Evolutionary conservation across 2,888 invertebrate genomes (phyloP).

Genomic region (Tolmerus cingulatus): DNA sequence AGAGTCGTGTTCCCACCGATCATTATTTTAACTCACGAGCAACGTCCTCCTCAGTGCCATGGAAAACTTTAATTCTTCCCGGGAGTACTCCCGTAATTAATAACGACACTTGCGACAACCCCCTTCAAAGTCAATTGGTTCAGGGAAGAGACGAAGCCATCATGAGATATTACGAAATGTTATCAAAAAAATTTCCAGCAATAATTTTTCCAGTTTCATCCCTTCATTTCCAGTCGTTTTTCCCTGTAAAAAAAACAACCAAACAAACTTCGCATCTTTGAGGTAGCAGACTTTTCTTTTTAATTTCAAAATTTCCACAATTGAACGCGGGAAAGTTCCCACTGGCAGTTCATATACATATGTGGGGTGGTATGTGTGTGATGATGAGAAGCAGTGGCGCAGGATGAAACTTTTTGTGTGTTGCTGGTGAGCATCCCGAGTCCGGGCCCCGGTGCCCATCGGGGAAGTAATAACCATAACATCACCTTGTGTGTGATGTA

Average conservation of each 20-base stretch:
- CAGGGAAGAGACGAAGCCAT: not conserved
- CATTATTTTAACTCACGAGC: not conserved
- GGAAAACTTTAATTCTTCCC: not conserved
- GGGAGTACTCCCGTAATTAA: not conserved
- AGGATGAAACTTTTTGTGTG: conserved; percentile 19
- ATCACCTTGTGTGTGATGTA: conserved; percentile 44
- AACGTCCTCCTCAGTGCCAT: not conserved
- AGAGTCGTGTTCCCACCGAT: not conserved
- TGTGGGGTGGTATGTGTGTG: conserved; percentile 2
- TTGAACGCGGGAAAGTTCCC: not conserved
- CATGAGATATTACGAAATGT: conserved; percentile 9
- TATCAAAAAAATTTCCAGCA: conserved; percentile 18
- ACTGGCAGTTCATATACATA: conserved; percentile 31
- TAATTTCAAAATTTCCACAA: conserved; percentile 11
- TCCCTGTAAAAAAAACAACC: not conserved
- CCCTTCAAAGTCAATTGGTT: not conserved
- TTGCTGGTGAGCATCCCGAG: not conserved
- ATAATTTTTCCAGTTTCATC: conserved; percentile 1
- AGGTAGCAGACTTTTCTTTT: conserved; percentile 24
- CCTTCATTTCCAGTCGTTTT: conserved; percentile 13
- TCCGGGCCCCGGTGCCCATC: not conserved
- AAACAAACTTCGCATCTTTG: not conserved
- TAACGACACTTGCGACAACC: not conserved
- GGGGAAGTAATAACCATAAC: conserved; percentile 46
- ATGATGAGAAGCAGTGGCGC: not conserved